These are phyloP conservation scores for Meda fulgida DNA, from an alignment of 2,797 vertebrate species.

Conservation along the genomic window DNA sequence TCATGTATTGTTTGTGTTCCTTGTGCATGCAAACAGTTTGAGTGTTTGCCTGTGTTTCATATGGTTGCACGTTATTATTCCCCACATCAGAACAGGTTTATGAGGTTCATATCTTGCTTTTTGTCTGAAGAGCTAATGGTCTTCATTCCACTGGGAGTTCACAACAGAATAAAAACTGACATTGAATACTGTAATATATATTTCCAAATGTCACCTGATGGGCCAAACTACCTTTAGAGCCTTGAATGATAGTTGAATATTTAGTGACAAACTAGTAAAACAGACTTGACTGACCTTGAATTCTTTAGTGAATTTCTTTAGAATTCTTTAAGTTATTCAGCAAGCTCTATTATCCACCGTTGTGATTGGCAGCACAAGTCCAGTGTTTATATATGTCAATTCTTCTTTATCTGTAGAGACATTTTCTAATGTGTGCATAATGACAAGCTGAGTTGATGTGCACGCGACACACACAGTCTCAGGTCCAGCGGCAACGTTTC, in stretches of 20 bases:
- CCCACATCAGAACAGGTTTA: neutral
- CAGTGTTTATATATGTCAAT: slow-evolving; percentile 17
- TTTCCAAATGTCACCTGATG: slow-evolving; percentile 2
- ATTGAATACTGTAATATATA: slow-evolving; percentile 21
- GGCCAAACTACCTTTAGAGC: neutral
- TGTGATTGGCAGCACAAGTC: slow-evolving; percentile 10
- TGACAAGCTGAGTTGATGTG: slow-evolving; percentile 27
- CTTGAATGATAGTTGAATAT: neutral
- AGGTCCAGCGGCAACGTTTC: slow-evolving; percentile 95
- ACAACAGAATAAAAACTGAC: slow-evolving; percentile 11
- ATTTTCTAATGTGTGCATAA: slow-evolving; percentile 2
- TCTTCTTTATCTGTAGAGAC: slow-evolving; percentile 17
- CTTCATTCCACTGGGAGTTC: slow-evolving; percentile 3
- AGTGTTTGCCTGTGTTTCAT: neutral
- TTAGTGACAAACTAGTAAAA: slow-evolving; percentile 21
- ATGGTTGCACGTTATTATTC: neutral
- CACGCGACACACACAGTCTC: slow-evolving; percentile 62
- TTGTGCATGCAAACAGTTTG: neutral
- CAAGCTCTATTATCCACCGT: neutral
- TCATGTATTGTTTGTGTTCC: neutral
- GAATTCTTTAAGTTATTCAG: neutral
- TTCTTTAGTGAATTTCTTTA: too few species aligned
- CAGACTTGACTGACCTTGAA: slow-evolving; percentile 8
- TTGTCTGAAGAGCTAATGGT: neutral
- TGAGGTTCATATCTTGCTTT: slow-evolving; percentile 4